Evolutionary conservation across 1,140 invertebrate genomes (phyloP).

Genomic region (Pteromalus puparum): DNA sequence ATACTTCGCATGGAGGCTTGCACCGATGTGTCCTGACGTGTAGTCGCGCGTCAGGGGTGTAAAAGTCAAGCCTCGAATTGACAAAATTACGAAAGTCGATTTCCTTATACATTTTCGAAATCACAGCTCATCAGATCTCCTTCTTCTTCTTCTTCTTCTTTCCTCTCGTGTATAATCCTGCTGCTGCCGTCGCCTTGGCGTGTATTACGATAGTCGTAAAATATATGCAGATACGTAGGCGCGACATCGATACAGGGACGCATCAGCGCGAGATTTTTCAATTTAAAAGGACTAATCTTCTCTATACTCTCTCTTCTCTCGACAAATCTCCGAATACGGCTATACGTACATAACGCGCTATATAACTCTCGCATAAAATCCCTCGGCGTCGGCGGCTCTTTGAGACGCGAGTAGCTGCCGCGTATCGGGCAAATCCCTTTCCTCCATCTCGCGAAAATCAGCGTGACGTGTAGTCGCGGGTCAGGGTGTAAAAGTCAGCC

Average conservation of each 20-base stretch:
- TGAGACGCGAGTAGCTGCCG: not conserved
- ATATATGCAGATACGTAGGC: not conserved
- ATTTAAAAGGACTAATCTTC: slow-evolving; percentile 48
- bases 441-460: slow-evolving; percentile 45
- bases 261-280: slow-evolving; percentile 34
- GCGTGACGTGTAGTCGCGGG: slow-evolving; percentile 46
- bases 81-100: slow-evolving; percentile 51
- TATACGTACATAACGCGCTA: not conserved
- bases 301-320: not conserved
- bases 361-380: slow-evolving; percentile 42
- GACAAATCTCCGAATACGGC: slow-evolving; percentile 22
- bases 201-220: not conserved
- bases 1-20: not conserved
- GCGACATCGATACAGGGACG: not conserved
- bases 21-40: slow-evolving; percentile 20
- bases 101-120: not conserved
- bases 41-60: slow-evolving; percentile 24
- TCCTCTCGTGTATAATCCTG: too few relatives aligned
- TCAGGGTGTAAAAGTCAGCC: slow-evolving; percentile 36
- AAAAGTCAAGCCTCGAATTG: slow-evolving; percentile 47
- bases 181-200: too few relatives aligned
- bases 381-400: slow-evolving; percentile 9
- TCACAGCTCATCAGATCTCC: too few relatives aligned
- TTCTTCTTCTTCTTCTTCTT: too few relatives aligned
- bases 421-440: slow-evolving; percentile 50